A percentile compares a stretch with the other conserved stretches of the same genome.
Evolutionary conservation across 1,140 invertebrate genomes (phyloP).

Genomic region (Danaus melanippus): DNA sequence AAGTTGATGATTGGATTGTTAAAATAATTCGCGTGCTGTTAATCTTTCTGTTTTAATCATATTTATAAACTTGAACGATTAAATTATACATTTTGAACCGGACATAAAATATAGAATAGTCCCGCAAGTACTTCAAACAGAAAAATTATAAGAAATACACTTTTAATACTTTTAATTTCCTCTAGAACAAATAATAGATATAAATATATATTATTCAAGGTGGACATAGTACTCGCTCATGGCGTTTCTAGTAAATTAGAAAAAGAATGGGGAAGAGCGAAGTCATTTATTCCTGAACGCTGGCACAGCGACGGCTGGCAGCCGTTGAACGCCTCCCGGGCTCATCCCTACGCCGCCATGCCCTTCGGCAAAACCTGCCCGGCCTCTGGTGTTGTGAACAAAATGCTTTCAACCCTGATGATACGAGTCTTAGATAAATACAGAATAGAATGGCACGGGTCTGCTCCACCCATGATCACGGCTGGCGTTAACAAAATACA

Average conservation of each 20-base stretch:
- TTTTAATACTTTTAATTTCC: no score
- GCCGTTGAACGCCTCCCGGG: conserved; percentile 40
- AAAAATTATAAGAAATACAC: no score
- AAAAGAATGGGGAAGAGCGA: conserved; percentile 46
- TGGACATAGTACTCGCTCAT: conserved; percentile 61
- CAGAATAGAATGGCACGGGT: conserved; percentile 60
- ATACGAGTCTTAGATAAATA: conserved; percentile 45
- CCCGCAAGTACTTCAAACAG: no score
- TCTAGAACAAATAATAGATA: no score
- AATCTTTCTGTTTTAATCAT: no score
- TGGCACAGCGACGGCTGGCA: conserved; percentile 51
- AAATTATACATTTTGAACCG: no score
- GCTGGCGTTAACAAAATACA: conserved; percentile 51
- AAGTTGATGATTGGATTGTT: conserved; percentile 4
- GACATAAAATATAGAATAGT: no score
- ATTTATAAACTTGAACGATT: no score
- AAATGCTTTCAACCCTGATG: conserved; percentile 37
- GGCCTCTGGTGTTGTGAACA: conserved; percentile 33
- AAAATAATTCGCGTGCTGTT: no score
- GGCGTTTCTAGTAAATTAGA: conserved; percentile 52
- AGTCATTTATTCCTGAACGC: conserved; percentile 55
- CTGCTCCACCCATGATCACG: conserved; percentile 34
- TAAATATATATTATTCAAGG: conserved; percentile 27
- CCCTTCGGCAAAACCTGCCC: conserved; percentile 54
- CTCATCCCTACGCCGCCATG: conserved; percentile 42